Conservation (phyloP, 2,113 vertebrate genomes). For the Poeciliopsis retropinna region DNA sequence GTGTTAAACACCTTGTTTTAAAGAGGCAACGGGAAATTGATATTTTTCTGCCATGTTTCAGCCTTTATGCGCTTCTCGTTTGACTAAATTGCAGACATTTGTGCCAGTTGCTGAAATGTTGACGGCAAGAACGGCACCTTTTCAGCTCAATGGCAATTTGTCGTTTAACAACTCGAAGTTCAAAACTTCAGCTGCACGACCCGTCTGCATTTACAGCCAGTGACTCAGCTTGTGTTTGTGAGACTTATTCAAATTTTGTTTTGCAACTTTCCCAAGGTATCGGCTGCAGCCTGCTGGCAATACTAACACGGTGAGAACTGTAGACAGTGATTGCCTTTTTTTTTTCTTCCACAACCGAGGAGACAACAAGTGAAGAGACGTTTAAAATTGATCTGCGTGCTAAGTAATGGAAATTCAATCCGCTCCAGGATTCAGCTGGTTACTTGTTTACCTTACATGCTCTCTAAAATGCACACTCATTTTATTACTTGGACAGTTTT, state of each 20-base stretch:
- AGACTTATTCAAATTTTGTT: constrained; percentile 61
- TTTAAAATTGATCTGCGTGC: constrained; percentile 70
- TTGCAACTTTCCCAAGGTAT: constrained; percentile 51
- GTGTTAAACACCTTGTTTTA: constrained; percentile 33
- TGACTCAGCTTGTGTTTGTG: constrained; percentile 40
- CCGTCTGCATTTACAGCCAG: constrained; percentile 22
- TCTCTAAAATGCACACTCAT: background rate
- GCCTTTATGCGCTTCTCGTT: constrained; percentile 62
- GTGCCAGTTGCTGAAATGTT: constrained; percentile 63
- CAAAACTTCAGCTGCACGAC: constrained; percentile 42
- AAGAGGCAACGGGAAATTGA: constrained; percentile 45
- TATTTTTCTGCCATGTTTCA: constrained; percentile 28
- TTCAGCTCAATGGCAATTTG: constrained; percentile 56
- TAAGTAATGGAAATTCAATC: constrained; percentile 64
- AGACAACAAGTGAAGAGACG: constrained; percentile 59
- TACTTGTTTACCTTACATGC: constrained; percentile 7
- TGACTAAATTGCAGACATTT: constrained; percentile 35
- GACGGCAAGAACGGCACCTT: constrained; percentile 61
- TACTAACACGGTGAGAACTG: constrained; percentile 38
- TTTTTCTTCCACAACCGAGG: constrained; percentile 43
- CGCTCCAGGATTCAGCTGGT: constrained; percentile 44
- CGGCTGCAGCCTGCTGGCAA: constrained; percentile 35
- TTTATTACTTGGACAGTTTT: background rate
- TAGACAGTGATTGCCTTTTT: constrained; percentile 61
- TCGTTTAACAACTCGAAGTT: constrained; percentile 55